Evolutionary conservation across 1,140 invertebrate species (phyloP).

Genomic region (Ceratina australensis): DNA sequence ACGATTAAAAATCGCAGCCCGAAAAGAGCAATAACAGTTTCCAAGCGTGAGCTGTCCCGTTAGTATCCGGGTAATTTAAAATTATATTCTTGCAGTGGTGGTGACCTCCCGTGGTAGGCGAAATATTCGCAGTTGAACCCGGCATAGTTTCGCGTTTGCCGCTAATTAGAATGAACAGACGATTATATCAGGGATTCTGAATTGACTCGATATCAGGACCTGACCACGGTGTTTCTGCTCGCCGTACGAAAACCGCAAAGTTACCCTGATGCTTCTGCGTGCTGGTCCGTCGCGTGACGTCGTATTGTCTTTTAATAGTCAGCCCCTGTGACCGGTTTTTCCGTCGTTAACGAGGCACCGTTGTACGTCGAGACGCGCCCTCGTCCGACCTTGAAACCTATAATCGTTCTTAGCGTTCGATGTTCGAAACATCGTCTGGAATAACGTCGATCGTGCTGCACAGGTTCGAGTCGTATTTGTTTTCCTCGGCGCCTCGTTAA

Average conservation of each 20-base stretch:
- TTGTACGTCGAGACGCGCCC: constrained; percentile 61
- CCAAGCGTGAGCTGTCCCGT: neutral
- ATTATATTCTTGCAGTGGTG: constrained; percentile 35
- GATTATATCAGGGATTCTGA: neutral
- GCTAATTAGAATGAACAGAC: constrained; percentile 23
- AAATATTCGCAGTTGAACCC: constrained; percentile 36
- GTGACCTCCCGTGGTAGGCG: constrained; percentile 49
- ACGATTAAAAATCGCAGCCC: too few species aligned
- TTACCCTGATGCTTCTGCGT: constrained; percentile 61
- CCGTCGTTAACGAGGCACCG: constrained; percentile 40
- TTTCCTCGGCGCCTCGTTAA: constrained; percentile 40
- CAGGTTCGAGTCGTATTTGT: constrained; percentile 32
- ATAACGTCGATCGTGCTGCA: constrained; percentile 39
- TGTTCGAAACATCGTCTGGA: constrained; percentile 55
- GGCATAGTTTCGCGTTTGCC: constrained; percentile 27
- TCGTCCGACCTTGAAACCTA: constrained; percentile 64
- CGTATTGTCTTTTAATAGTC: constrained; percentile 64
- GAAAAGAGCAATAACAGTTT: too few species aligned
- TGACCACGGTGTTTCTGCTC: neutral
- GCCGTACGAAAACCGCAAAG: constrained; percentile 38
- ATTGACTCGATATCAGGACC: neutral
- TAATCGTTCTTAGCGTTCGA: constrained; percentile 59
- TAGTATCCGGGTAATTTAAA: constrained; percentile 29
- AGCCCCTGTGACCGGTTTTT: constrained; percentile 59
- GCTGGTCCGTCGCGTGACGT: constrained; percentile 55